Evolutionary conservation across 92 coral and sea anemone genomes (phyloP).

Genomic region (Porites cylindrica): DNA sequence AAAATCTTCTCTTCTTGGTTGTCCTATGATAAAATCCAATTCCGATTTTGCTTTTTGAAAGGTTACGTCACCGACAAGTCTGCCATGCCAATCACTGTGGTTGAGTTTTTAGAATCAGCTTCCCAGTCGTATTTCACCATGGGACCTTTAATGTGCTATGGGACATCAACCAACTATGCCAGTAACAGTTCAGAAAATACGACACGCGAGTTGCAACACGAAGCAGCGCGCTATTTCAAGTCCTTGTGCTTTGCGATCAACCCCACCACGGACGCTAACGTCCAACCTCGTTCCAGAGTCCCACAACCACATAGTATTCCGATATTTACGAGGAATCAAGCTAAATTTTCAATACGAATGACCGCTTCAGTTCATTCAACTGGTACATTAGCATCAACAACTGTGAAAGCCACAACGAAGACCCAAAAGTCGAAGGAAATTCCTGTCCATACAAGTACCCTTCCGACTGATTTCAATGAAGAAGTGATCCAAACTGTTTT

Average conservation of each 20-base stretch:
- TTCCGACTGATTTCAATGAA: not conserved
- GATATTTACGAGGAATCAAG: not conserved
- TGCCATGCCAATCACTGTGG: slow-evolving; percentile 75
- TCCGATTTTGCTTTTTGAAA: slow-evolving; percentile 1
- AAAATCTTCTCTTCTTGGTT: too few species aligned
- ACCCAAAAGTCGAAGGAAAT: not conserved
- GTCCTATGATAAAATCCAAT: too few species aligned
- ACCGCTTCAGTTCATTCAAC: too few species aligned
- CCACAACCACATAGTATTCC: not conserved
- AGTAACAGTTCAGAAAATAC: not conserved
- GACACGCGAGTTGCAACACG: not conserved
- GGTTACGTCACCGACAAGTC: slow-evolving; percentile 85
- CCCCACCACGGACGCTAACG: not conserved
- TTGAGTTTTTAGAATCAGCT: slow-evolving; percentile 68
- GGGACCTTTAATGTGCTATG: slow-evolving; percentile 94
- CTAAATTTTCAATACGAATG: not conserved
- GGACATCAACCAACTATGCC: slow-evolving; percentile 28
- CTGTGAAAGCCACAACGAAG: not conserved
- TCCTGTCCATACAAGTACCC: not conserved
- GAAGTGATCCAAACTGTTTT: too few species aligned
- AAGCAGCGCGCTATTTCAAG: slow-evolving; percentile 20
- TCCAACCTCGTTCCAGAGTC: not conserved
- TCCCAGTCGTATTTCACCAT: slow-evolving; percentile 77
- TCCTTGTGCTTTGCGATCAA: slow-evolving; percentile 10
- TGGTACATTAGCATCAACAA: not conserved